Evolutionary conservation across 1,140 invertebrate genomes (phyloP), one percentile per base, ranked within the genome.

Genomic region (Ectropis grisescens): DNA sequence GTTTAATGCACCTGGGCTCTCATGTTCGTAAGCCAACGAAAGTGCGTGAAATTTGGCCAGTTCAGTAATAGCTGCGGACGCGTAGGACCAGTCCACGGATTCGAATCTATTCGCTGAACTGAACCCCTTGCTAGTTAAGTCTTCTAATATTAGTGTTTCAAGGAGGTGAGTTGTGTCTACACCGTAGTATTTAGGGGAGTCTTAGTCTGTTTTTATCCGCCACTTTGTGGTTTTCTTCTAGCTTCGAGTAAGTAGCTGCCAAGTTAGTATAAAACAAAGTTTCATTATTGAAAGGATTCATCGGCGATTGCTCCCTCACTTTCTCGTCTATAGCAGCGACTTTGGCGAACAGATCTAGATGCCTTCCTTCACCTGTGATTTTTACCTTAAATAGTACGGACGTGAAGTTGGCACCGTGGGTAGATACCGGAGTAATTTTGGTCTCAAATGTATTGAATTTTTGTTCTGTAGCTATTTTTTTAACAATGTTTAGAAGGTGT

Each of bases 341-440:
- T 57, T 78, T 78, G 0, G 59, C 69, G 32, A 76, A 76, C 0
- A 76, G 38, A 10, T 76, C 51, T 2, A 69, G 14, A n/a, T n/a
- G n/a, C n/a, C n/a, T n/a, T n/a, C n/a, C n/a, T n/a, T n/a, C n/a
- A n/a, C n/a, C n/a, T n/a, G n/a, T n/a, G n/a, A n/a, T n/a, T n/a
- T n/a, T n/a, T 5, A 9, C 19, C 2, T 29, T 16, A 15, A 41
- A 67, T 2, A 70, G 13, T 7, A 29, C 26, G 4, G 59, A 56
- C 4, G 57, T 58, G 25, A 48, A 65, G 16, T 65, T 67, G 0
- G 56, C 61, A 1, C 66, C 66, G 1, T 34, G 52, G 19, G 4
- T 22, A 22, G 19, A 5, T 4, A 22, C 9, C 4, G 19, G 4
- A 5, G 4, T 22, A 9, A 22, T 22, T 5, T 22, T 22, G 19